A percentile compares a stretch with the other conserved stretches of the same genome.
Conservation (phyloP, 2,113 vertebrate species). For the Meles meles region DNA sequence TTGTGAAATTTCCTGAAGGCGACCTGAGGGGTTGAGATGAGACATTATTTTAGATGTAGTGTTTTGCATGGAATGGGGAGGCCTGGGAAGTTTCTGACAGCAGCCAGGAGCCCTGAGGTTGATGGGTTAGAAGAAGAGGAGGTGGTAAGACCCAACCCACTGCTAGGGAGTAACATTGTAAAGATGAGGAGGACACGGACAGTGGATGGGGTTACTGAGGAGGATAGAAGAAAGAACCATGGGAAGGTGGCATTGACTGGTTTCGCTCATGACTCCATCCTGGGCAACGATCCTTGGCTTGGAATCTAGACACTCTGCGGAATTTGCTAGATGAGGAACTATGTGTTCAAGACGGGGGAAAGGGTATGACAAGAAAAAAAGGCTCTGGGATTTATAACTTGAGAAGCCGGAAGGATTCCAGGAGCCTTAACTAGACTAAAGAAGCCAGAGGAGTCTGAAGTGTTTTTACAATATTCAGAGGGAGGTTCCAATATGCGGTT, state of each 20-base stretch:
- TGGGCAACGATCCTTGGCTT: background rate
- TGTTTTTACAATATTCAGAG: background rate
- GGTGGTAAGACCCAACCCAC: background rate
- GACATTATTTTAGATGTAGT: background rate
- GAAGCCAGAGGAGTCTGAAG: background rate
- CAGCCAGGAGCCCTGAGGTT: background rate
- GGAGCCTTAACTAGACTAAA: accelerated
- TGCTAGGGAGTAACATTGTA: background rate
- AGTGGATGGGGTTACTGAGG: accelerated
- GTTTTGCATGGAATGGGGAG: background rate
- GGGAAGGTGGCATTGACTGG: background rate
- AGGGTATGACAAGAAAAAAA: background rate
- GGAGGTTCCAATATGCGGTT: background rate
- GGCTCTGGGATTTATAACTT: background rate
- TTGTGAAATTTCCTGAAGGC: background rate
- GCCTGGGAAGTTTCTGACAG: accelerated
- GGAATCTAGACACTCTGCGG: background rate
- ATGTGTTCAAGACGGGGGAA: background rate
- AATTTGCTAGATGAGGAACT: background rate
- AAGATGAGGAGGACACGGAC: no score
- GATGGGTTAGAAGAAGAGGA: background rate
- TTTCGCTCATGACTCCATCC: background rate
- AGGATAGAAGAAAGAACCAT: background rate
- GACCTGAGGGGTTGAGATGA: no score
- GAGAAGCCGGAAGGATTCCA: background rate